Conservation (phyloP, 2,888 invertebrate genomes). For the Apotomis turbidana region DNA sequence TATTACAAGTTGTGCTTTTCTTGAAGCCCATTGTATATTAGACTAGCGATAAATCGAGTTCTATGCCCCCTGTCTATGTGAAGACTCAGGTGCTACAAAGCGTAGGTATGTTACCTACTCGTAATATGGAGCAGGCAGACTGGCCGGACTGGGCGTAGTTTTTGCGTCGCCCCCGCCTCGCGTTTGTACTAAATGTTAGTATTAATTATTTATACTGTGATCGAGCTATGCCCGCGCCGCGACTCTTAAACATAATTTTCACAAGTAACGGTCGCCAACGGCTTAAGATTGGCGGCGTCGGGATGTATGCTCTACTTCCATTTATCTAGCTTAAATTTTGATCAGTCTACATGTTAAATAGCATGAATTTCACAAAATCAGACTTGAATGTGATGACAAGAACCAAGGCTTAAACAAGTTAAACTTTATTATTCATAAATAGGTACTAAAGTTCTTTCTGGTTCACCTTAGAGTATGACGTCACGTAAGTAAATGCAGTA, state of each 20-base stretch:
- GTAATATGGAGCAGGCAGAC: slow-evolving; percentile 31
- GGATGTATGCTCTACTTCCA: slow-evolving; percentile 47
- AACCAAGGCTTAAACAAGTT: too few species aligned
- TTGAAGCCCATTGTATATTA: neutral
- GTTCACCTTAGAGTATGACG: too few species aligned
- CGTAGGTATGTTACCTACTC: neutral
- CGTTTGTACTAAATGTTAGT: slow-evolving; percentile 45
- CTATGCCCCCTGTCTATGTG: neutral
- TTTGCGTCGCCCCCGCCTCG: slow-evolving; percentile 58
- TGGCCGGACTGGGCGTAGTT: slow-evolving; percentile 41
- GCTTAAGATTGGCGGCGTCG: slow-evolving; percentile 42
- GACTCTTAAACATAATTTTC: slow-evolving; percentile 52
- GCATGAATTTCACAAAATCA: neutral
- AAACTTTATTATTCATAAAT: too few species aligned
- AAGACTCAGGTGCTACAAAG: neutral
- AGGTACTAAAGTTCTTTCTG: too few species aligned
- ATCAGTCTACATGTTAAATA: neutral
- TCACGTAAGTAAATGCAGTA: too few species aligned
- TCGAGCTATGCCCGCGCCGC: slow-evolving; percentile 44
- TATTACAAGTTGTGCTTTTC: neutral
- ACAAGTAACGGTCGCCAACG: slow-evolving; percentile 50
- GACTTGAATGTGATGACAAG: neutral
- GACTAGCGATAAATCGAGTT: neutral
- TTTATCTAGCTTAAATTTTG: slow-evolving; percentile 16
- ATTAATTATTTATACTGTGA: slow-evolving; percentile 50